Evolutionary conservation across 2,888 invertebrate genomes (phyloP).

Genomic region (Heteropelma amictum): DNA sequence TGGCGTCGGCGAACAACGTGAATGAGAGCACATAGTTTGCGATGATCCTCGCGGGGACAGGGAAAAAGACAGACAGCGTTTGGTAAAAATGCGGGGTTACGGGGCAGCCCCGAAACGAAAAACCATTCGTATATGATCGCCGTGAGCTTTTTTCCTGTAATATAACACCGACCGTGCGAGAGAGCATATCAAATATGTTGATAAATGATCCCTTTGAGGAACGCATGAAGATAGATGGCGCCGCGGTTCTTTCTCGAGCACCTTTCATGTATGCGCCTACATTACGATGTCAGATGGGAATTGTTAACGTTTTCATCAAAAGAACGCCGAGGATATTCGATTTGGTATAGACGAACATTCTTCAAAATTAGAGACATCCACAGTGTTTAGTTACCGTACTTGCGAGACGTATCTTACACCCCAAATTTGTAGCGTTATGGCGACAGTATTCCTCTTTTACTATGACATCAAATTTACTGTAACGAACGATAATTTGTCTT

Average conservation of each 20-base stretch:
- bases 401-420: no score
- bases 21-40: conserved; percentile 15
- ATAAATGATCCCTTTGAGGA: conserved; percentile 77
- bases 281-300: conserved; percentile 76
- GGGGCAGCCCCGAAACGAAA: conserved; percentile 33
- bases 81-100: conserved; percentile 21
- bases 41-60: conserved; percentile 10
- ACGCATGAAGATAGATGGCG: conserved; percentile 70
- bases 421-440: no score
- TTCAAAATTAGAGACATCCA: neutral
- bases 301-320: conserved; percentile 36
- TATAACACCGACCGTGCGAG: conserved; percentile 60
- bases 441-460: no score
- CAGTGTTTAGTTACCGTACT: neutral
- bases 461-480: no score
- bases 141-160: conserved; percentile 52
- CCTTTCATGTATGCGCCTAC: conserved; percentile 65
- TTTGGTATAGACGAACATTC: conserved; percentile 6
- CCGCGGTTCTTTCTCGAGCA: conserved; percentile 60
- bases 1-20: conserved; percentile 59
- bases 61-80: conserved; percentile 36
- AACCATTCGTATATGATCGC: conserved; percentile 44
- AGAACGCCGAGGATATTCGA: neutral
- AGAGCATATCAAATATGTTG: conserved; percentile 77
- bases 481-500: no score